Evolutionary conservation across 2,797 vertebrate species (phyloP).

Genomic region (Enteromius unitaeniatus): DNA sequence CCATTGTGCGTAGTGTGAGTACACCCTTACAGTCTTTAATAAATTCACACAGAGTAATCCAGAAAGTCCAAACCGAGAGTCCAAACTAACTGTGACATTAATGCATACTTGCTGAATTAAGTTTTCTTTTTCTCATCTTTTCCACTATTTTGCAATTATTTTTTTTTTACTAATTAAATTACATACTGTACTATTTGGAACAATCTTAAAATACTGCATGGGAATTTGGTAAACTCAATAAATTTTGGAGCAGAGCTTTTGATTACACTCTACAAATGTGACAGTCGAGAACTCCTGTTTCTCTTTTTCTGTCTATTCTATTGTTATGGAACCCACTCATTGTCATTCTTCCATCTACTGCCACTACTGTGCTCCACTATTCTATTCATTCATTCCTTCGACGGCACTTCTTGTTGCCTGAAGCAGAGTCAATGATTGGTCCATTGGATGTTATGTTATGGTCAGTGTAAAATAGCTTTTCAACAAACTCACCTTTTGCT

Average conservation of each 20-base stretch:
- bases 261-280: not conserved
- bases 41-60: no score
- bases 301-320: constrained; percentile 36
- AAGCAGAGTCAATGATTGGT: constrained; percentile 22
- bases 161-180: not conserved
- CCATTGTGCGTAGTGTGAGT: no score
- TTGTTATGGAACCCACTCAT: constrained; percentile 24
- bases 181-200: not conserved
- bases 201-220: not conserved
- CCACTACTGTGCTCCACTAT: not conserved
- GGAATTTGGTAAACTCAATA: no score
- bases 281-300: not conserved
- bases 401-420: not conserved
- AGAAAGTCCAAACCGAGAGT: no score
- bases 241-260: not conserved
- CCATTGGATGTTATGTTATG: constrained; percentile 1
- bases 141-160: not conserved
- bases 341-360: constrained; percentile 15
- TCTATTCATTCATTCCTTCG: constrained; percentile 1
- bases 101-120: not conserved
- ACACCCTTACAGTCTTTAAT: no score
- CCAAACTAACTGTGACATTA: no score
- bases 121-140: not conserved
- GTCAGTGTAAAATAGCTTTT: constrained; percentile 1
- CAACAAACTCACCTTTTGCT: not conserved